Percentiles rank a stretch among this genome's conserved stretches.
Conservation (phyloP, 2,888 invertebrate species). For the Plebejus melissa region DNA sequence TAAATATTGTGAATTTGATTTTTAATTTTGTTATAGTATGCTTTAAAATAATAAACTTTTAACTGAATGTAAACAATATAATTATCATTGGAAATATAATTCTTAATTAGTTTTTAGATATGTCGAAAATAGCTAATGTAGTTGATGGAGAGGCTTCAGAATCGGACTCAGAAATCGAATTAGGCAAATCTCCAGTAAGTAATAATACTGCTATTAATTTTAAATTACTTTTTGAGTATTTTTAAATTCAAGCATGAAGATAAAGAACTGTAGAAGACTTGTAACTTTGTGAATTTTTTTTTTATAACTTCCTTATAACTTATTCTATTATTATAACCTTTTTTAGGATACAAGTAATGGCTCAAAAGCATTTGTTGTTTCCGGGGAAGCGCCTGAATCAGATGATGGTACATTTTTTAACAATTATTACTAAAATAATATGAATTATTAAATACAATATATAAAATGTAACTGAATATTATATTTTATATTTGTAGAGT, state of each 20-base stretch:
- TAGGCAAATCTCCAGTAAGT: constrained; percentile 48
- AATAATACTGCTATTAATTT: not conserved
- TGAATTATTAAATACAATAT: not conserved
- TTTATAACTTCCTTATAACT: no score
- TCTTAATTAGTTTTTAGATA: constrained; percentile 33
- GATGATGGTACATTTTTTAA: constrained; percentile 55
- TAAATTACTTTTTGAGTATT: not conserved
- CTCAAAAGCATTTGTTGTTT: constrained; percentile 54
- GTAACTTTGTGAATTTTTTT: no score
- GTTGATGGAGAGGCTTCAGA: constrained; percentile 71
- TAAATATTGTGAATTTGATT: not conserved
- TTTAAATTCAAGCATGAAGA: no score
- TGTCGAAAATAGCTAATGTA: constrained; percentile 60
- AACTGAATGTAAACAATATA: not conserved
- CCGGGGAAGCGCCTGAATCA: constrained; percentile 67
- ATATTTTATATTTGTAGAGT: constrained; percentile 46
- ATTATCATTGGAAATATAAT: not conserved
- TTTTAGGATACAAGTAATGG: constrained; percentile 44
- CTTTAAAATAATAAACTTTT: not conserved
- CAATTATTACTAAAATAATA: not conserved
- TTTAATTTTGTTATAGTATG: not conserved
- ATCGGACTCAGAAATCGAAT: constrained; percentile 64
- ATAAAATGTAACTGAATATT: not conserved
- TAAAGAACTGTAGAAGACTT: no score
- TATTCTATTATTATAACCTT: constrained; percentile 5